Conservation (phyloP, 1,140 invertebrate genomes). For the Camponotus vicinus region DNA sequence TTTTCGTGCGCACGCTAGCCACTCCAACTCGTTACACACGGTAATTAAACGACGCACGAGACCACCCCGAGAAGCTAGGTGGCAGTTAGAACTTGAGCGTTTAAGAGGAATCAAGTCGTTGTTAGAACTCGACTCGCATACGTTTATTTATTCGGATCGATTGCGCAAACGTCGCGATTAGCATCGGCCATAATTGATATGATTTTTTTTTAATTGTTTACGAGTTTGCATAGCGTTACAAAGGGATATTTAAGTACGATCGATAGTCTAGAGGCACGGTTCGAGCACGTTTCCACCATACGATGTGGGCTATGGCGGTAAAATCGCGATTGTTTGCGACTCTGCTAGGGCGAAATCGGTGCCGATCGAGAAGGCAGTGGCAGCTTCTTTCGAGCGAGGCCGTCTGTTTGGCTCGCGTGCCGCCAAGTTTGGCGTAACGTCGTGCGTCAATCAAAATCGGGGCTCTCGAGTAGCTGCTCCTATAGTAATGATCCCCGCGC, state of each 20-base stretch:
- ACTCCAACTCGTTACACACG: constrained; percentile 85
- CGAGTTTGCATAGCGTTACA: not conserved
- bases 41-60: constrained; percentile 86
- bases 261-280: not conserved
- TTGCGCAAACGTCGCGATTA: constrained; percentile 45
- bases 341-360: constrained; percentile 66
- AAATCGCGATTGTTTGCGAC: constrained; percentile 65
- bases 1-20: constrained; percentile 84
- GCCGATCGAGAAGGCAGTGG: constrained; percentile 64
- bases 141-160: constrained; percentile 19
- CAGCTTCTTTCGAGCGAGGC: constrained; percentile 42
- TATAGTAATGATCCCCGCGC: constrained; percentile 76
- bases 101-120: constrained; percentile 75
- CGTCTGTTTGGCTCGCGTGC: constrained; percentile 83
- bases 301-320: not conserved
- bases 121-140: constrained; percentile 76
- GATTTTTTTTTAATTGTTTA: constrained; percentile 27
- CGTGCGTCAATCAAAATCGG: constrained; percentile 82
- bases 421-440: constrained; percentile 81
- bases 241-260: not conserved
- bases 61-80: constrained; percentile 76
- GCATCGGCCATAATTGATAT: not conserved
- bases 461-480: constrained; percentile 64
- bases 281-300: not conserved
- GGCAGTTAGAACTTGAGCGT: constrained; percentile 65